Percentiles rank a stretch among this genome's conserved stretches.
These are phyloP conservation scores for Zootoca vivipara DNA, from an alignment of 2,113 vertebrate genomes.

Conservation along the genomic window DNA sequence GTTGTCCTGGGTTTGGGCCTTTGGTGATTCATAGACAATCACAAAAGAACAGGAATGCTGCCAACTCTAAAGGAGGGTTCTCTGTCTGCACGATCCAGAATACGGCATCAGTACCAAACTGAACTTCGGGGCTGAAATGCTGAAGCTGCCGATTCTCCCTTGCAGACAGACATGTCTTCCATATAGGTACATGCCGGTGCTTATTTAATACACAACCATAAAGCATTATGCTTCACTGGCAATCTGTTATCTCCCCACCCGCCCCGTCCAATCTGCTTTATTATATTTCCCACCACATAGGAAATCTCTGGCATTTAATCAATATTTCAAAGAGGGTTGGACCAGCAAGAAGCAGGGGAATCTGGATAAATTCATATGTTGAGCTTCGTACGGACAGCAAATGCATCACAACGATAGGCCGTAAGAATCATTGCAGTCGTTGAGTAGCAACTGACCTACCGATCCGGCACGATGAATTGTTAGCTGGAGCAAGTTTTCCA, in stretches of 20 bases:
- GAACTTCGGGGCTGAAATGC: background rate
- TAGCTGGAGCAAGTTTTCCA: background rate
- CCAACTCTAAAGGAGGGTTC: too few relatives aligned
- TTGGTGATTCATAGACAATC: too few relatives aligned
- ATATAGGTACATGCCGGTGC: background rate
- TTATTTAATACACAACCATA: background rate
- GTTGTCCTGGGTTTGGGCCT: too few relatives aligned
- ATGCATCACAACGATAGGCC: slow-evolving; percentile 5
- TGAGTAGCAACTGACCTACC: background rate
- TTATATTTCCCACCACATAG: background rate
- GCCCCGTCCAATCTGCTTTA: background rate
- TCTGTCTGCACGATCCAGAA: background rate
- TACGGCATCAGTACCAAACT: background rate
- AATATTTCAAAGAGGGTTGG: slow-evolving; percentile 23
- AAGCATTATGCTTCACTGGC: background rate
- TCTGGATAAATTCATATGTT: background rate
- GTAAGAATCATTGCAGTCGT: fast-evolving
- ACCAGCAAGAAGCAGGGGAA: background rate
- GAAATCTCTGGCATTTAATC: slow-evolving; percentile 42
- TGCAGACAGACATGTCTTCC: background rate
- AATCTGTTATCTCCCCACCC: background rate
- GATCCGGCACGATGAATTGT: slow-evolving; percentile 31
- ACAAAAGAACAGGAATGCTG: too few relatives aligned
- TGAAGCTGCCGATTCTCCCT: background rate
- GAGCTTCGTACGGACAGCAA: background rate